Conservation (phyloP, 2,113 vertebrate species). For the Thunnus thynnus region DNA sequence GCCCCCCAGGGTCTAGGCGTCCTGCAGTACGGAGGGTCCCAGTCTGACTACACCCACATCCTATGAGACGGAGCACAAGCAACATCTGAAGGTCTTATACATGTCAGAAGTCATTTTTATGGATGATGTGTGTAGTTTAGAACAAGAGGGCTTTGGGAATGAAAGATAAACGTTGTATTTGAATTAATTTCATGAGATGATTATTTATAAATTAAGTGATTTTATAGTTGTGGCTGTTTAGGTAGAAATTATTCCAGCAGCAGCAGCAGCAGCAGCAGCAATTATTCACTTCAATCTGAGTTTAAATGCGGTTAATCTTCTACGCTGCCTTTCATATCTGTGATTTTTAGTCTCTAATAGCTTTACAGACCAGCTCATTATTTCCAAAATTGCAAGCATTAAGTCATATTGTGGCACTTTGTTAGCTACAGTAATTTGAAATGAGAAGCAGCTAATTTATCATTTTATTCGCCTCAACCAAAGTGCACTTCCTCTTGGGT, state of each 20-base stretch:
- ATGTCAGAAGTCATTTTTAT: slow-evolving; percentile 8
- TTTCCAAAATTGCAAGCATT: slow-evolving; percentile 42
- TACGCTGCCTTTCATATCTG: slow-evolving; percentile 45
- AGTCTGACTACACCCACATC: slow-evolving; percentile 60
- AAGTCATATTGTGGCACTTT: slow-evolving; percentile 27
- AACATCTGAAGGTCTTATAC: background rate
- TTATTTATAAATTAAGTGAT: slow-evolving; percentile 72
- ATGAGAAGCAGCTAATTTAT: slow-evolving; percentile 62
- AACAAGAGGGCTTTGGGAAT: background rate
- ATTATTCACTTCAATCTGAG: slow-evolving; percentile 27
- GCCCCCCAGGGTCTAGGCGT: slow-evolving; percentile 54
- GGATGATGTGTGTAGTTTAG: background rate
- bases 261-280: no score
- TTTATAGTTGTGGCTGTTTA: slow-evolving; percentile 47
- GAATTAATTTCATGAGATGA: slow-evolving; percentile 41
- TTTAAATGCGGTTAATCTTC: slow-evolving; percentile 41
- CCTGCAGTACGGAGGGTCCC: slow-evolving; percentile 70
- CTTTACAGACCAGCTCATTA: slow-evolving; percentile 46
- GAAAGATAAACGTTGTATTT: slow-evolving; percentile 21
- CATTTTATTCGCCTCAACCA: slow-evolving; percentile 59
- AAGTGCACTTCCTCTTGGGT: slow-evolving; percentile 81
- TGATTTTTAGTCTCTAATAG: slow-evolving; percentile 40
- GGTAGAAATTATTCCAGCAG: slow-evolving; percentile 28
- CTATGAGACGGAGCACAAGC: slow-evolving; percentile 51
- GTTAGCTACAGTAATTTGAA: slow-evolving; percentile 42